Conservation (phyloP, 2,113 vertebrate species). For the Oncorhynchus gorbuscha region DNA sequence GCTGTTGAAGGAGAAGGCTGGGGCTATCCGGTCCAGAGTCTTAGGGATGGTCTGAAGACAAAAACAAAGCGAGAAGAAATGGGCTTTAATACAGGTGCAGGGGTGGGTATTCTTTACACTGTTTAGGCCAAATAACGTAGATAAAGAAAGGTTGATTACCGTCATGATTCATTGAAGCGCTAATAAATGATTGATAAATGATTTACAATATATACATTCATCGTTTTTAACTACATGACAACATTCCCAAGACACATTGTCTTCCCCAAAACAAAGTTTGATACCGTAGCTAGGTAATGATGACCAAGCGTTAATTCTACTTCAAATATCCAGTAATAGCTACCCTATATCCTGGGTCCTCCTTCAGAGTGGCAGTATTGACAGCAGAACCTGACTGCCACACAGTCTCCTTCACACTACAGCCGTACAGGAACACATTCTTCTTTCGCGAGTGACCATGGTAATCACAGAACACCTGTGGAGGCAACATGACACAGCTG, state of each 20-base stretch:
- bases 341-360: slow-evolving; percentile 80
- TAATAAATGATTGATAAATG: too few relatives aligned
- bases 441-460: slow-evolving; percentile 94
- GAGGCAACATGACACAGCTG: neutral
- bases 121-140: too few relatives aligned
- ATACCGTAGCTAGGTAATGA: too few relatives aligned
- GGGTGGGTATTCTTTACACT: neutral
- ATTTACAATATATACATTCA: too few relatives aligned
- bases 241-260: too few relatives aligned
- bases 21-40: slow-evolving; percentile 87
- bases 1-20: slow-evolving; percentile 88
- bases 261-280: too few relatives aligned
- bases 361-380: slow-evolving; percentile 70
- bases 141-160: too few relatives aligned
- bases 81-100: neutral
- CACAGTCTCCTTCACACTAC: slow-evolving; percentile 89
- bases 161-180: too few relatives aligned
- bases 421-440: slow-evolving; percentile 92
- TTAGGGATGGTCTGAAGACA: slow-evolving; percentile 84
- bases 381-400: slow-evolving; percentile 82
- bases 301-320: too few relatives aligned
- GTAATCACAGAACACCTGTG: slow-evolving; percentile 92
- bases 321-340: neutral
- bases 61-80: neutral
- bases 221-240: too few relatives aligned